phyloP scores from a whole-genome alignment of 92 coral and sea anemone species.

The Palythoa caribaeorum region DNA sequence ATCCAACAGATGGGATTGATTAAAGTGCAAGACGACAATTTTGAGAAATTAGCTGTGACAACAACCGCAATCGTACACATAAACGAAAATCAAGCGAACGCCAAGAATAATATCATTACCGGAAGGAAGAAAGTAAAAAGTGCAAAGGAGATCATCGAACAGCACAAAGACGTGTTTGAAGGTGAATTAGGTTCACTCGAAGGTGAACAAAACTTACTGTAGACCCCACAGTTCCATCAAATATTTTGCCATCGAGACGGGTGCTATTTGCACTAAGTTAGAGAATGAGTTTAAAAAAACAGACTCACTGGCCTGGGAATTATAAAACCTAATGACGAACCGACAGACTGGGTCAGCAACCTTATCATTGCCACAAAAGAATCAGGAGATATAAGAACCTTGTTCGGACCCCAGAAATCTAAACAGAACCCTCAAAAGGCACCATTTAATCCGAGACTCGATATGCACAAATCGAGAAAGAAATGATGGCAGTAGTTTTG shows the following conservation, averaged over 20 bases:
- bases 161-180: background rate
- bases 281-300: too few species aligned
- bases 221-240: too few species aligned
- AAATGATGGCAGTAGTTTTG: background rate
- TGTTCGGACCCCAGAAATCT: too few species aligned
- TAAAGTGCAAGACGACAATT: constrained; percentile 35
- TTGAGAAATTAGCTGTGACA: too few species aligned
- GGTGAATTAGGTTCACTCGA: background rate
- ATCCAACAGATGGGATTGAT: constrained; percentile 56
- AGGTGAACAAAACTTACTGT: background rate
- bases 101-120: constrained; percentile 38
- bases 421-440: too few species aligned
- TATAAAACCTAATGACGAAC: constrained; percentile 19
- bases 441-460: too few species aligned
- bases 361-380: constrained; percentile 39
- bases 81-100: background rate
- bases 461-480: too few species aligned
- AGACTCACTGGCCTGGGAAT: too few species aligned
- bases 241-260: too few species aligned
- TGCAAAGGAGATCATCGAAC: constrained; percentile 48
- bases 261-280: too few species aligned
- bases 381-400: constrained; percentile 25
- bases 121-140: constrained; percentile 8
- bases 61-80: background rate
- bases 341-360: background rate